Evolutionary conservation across 2,113 vertebrate genomes (phyloP).

Genomic region (Sprattus sprattus): DNA sequence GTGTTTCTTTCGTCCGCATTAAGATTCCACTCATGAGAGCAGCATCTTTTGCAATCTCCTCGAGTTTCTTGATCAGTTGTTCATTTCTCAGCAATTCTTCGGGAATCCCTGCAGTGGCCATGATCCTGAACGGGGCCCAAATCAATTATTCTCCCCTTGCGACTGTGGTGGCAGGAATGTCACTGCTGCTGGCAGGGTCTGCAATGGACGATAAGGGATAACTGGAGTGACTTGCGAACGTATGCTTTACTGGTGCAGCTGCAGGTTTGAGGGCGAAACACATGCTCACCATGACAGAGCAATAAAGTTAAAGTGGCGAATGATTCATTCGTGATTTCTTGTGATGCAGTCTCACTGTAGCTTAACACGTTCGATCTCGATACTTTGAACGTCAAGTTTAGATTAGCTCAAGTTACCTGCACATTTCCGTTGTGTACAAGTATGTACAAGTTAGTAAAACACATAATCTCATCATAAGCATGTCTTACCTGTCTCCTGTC

Average conservation of each 20-base stretch:
- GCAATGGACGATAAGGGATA: not conserved
- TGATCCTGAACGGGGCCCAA: conserved; percentile 45
- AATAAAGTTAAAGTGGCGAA: not conserved
- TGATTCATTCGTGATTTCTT: not conserved
- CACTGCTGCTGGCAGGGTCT: not conserved
- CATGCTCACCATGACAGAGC: not conserved
- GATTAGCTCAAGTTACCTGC: not conserved
- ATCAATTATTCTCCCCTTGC: not conserved
- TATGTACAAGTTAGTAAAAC: not conserved
- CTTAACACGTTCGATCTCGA: not conserved
- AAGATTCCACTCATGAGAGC: conserved; percentile 82
- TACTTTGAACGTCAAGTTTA: not conserved
- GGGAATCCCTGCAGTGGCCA: conserved; percentile 56
- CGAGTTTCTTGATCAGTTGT: conserved; percentile 67
- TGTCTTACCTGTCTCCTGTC: not conserved
- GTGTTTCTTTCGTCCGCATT: conserved; percentile 78
- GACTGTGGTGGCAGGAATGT: not conserved
- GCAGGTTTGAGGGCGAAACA: not conserved
- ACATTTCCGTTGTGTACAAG: not conserved
- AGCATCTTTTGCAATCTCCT: conserved; percentile 75
- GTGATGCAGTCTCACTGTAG: not conserved
- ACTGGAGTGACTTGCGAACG: not conserved
- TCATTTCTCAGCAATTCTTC: conserved; percentile 69
- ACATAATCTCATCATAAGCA: not conserved
- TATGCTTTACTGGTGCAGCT: not conserved